Conservation (phyloP, 2,113 vertebrate species). For the Pelobates fuscus region DNA sequence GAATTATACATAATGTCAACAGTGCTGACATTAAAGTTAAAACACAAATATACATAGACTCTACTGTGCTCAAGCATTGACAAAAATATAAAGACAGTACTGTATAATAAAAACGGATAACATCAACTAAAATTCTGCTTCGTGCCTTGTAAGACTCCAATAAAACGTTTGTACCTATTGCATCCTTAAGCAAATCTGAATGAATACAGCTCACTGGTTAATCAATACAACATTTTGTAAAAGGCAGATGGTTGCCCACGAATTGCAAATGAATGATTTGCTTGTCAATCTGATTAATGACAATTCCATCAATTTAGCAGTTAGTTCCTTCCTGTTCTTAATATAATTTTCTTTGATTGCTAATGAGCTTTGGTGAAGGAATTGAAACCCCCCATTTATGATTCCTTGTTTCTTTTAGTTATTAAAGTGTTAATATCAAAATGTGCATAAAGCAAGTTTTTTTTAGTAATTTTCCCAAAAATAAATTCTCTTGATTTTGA, state of each 20-base stretch:
- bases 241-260: conserved; percentile 47
- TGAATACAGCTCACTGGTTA: conserved; percentile 40
- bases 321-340: conserved; percentile 49
- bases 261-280: conserved; percentile 51
- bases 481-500: too few relatives aligned
- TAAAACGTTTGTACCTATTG: conserved; percentile 20
- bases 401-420: not conserved
- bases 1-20: too few relatives aligned
- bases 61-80: too few relatives aligned
- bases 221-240: conserved; percentile 50
- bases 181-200: conserved; percentile 43
- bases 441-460: not conserved
- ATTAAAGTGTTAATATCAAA: conserved; percentile 30
- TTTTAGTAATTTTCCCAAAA: too few relatives aligned
- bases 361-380: conserved; percentile 42
- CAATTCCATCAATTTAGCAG: conserved; percentile 48
- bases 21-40: too few relatives aligned
- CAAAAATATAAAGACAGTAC: too few relatives aligned
- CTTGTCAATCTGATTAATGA: conserved; percentile 51
- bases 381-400: conserved; percentile 28
- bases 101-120: too few relatives aligned
- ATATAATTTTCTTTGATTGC: conserved; percentile 50
- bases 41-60: too few relatives aligned
- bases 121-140: too few relatives aligned
- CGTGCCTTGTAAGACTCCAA: not conserved